Evolutionary conservation across 1,140 invertebrate species (phyloP).

Genomic region (Diploscapter pachys): DNA sequence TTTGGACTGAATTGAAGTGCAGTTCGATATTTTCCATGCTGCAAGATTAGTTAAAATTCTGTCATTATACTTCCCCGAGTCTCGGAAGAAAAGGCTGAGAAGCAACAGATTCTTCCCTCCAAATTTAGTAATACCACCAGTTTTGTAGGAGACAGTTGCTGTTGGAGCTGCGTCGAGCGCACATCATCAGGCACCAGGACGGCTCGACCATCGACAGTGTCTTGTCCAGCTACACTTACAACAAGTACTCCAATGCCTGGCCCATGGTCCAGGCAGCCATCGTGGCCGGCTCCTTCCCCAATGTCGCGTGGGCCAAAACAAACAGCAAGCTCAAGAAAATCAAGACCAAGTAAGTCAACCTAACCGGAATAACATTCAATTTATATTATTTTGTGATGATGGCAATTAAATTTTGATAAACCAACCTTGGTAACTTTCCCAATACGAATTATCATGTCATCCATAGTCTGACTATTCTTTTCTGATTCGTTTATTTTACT

Average conservation of each 20-base stretch:
- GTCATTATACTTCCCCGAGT: constrained; percentile 46
- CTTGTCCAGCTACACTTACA: constrained; percentile 32
- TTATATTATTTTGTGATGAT: constrained; percentile 15
- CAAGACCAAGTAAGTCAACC: constrained; percentile 37
- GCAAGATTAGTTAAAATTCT: neutral
- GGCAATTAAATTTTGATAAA: constrained; percentile 21
- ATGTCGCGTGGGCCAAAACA: constrained; percentile 42
- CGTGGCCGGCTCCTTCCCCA: constrained; percentile 57
- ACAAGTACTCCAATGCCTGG: constrained; percentile 43
- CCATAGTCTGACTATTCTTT: too few species aligned
- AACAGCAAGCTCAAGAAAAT: constrained; percentile 51
- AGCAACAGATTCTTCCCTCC: neutral
- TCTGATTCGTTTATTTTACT: too few species aligned
- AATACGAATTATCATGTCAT: too few species aligned
- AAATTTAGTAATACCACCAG: neutral
- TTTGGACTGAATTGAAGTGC: too few species aligned
- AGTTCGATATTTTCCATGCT: too few species aligned
- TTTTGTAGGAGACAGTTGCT: constrained; percentile 43
- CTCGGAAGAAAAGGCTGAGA: neutral
- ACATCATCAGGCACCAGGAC: constrained; percentile 33
- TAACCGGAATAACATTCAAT: constrained; percentile 5
- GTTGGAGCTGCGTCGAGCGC: constrained; percentile 42
- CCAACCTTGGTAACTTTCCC: too few species aligned
- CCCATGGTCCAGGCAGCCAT: constrained; percentile 56
- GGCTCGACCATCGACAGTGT: constrained; percentile 34